A percentile compares a stretch with the other conserved stretches of the same genome.
Conservation (phyloP, 37 sponge, comb jelly and placozoan genomes). For the Spongilla lacustris region DNA sequence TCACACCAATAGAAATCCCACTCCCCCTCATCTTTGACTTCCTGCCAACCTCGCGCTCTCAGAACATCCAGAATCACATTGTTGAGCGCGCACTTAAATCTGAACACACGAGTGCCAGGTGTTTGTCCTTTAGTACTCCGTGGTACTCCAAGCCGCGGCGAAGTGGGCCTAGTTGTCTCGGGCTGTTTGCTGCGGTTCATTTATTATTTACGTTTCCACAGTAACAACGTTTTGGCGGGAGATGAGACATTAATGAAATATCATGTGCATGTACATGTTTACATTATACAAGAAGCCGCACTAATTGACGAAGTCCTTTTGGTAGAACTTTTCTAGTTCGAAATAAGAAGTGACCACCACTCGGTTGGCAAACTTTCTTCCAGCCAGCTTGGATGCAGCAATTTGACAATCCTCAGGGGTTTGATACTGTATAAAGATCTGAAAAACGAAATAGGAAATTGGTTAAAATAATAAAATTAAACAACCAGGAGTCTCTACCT, state of each 20-base stretch:
- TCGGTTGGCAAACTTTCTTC: conserved; percentile 96
- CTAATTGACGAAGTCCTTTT: conserved; percentile 71
- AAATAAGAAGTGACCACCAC: conserved; percentile 98
- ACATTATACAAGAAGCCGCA: not conserved
- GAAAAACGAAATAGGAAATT: not conserved
- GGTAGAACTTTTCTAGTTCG: conserved; percentile 72
- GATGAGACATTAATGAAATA: not conserved
- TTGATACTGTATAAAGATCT: conserved; percentile 95
- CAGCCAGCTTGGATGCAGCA: conserved; percentile 88
- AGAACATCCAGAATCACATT: conserved; percentile 95
- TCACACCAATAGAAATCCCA: conserved; percentile 99
- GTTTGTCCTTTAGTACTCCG: not conserved
- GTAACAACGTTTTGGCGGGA: not conserved
- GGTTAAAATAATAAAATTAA: not conserved
- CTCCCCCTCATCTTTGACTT: conserved; percentile 89
- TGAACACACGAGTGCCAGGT: conserved; percentile 44
- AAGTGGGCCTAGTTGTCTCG: not conserved
- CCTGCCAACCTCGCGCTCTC: conserved; percentile 91
- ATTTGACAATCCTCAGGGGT: conserved; percentile 60
- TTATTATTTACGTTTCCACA: not conserved
- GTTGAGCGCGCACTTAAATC: conserved; percentile 84
- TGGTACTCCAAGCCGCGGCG: too few relatives aligned
- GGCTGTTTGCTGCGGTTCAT: not conserved
- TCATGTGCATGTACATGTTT: not conserved
- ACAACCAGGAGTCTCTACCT: conserved; percentile 48